Evolutionary conservation across 2,888 invertebrate genomes (phyloP).

Genomic region (Ennomos quercinarius): DNA sequence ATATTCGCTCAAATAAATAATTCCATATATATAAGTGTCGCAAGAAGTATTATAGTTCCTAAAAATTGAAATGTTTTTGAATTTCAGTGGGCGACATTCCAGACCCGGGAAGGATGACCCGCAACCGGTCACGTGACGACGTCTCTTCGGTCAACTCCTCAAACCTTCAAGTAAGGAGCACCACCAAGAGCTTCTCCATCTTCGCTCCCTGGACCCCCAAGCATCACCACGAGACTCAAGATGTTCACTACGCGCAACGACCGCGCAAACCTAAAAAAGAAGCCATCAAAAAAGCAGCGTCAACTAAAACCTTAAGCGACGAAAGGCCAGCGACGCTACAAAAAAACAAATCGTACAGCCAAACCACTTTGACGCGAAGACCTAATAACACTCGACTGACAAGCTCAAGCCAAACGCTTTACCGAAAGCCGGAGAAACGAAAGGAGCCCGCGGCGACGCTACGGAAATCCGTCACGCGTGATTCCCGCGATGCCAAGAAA

Average conservation of each 20-base stretch:
- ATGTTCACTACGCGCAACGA: conserved; percentile 92
- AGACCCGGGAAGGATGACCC: conserved; percentile 86
- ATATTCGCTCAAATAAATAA: too few relatives aligned
- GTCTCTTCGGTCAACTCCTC: conserved; percentile 88
- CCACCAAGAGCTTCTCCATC: conserved; percentile 92
- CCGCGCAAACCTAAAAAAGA: conserved; percentile 71
- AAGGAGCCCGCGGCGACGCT: conserved; percentile 66
- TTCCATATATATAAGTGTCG: too few relatives aligned
- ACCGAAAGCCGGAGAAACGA: conserved; percentile 78
- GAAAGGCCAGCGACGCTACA: conserved; percentile 69
- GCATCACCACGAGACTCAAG: conserved; percentile 89
- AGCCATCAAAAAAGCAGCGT: conserved; percentile 74
- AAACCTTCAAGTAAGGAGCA: conserved; percentile 88
- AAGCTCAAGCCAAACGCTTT: conserved; percentile 72
- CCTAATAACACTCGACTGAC: conserved; percentile 69
- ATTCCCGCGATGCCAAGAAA: conserved; percentile 71
- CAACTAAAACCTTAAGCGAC: conserved; percentile 66
- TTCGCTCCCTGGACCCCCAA: conserved; percentile 94
- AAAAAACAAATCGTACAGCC: conserved; percentile 80
- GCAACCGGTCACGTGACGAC: conserved; percentile 91
- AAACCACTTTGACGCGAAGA: conserved; percentile 69
- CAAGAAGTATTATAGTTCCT: too few relatives aligned
- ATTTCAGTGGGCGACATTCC: conserved; percentile 92
- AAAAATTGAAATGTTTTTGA: not conserved
- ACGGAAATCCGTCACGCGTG: conserved; percentile 70